Evolutionary conservation across 2,797 vertebrate genomes (phyloP).

Genomic region (Parauchenoglanis punctatus): DNA sequence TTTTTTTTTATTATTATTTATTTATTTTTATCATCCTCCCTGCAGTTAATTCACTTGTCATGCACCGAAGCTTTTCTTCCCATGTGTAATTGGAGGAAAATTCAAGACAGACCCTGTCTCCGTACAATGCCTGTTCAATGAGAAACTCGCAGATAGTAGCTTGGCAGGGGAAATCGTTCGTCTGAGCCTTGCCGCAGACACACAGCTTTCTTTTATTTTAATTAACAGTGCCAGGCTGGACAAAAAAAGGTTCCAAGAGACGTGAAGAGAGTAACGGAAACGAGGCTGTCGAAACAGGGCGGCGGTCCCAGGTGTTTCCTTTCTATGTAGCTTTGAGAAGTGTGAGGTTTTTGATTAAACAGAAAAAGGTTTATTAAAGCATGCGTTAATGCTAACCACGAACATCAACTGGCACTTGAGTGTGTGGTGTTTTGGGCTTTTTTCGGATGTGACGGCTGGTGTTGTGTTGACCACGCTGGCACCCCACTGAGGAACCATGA

Average conservation of each 20-base stretch:
- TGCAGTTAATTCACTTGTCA: slow-evolving; percentile 32
- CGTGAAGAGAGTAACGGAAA: slow-evolving; percentile 24
- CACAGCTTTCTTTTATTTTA: slow-evolving; percentile 3
- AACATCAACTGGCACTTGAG: slow-evolving; percentile 1
- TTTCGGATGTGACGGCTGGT: slow-evolving; percentile 14
- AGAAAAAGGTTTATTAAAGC: neutral
- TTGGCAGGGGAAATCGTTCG: slow-evolving; percentile 36
- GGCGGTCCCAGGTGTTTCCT: slow-evolving; percentile 42
- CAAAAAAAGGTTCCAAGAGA: slow-evolving; percentile 29
- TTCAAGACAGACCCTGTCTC: slow-evolving; percentile 16
- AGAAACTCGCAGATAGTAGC: slow-evolving; percentile 28
- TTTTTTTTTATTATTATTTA: too few species aligned
- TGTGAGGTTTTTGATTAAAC: slow-evolving; percentile 9
- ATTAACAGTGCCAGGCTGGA: slow-evolving; percentile 26
- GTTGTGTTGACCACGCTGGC: slow-evolving; percentile 47
- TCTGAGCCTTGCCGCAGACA: slow-evolving; percentile 17
- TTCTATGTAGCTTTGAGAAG: slow-evolving; percentile 21
- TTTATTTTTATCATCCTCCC: neutral
- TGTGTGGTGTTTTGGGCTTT: slow-evolving; percentile 35
- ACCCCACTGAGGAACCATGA: slow-evolving; percentile 51
- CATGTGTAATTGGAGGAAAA: slow-evolving; percentile 31
- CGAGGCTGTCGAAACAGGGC: slow-evolving; percentile 13
- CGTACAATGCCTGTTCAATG: slow-evolving; percentile 14
- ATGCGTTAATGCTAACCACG: neutral
- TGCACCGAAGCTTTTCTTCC: neutral